Base-by-base conservation (phyloP, 2,113 vertebrate species). In the Nothocercus julius region DNA sequence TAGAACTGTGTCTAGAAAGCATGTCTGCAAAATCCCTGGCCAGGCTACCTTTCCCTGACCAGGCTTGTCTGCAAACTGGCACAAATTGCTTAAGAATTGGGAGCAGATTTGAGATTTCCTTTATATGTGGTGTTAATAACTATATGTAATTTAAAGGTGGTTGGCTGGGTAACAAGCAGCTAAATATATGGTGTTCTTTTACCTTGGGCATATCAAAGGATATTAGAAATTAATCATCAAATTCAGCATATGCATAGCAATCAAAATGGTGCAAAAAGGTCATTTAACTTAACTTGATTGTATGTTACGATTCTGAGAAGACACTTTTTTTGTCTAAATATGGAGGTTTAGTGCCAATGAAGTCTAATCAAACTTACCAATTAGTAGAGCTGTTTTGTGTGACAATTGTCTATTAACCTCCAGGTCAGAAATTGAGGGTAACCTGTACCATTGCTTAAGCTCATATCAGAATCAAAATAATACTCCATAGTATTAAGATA, bases 381-480 rank as follows among this genome's bases (percentile, higher is more conserved):
- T 96, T 96, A 92, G 89, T 70, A 73, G 82, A 89, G 76, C 80
- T 13, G 34, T 87, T 92, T 51, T 89, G 59, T 49, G 90, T 91
- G 82, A 96, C 94, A 96, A 95, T 88, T 95, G 94, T 90, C 93
- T 94, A 95, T 97, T 96, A 96, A 96, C 94, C 95, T 86, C 85
- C 59, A 91, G 92, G 85, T 95, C 38, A 93, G 87, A 94, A 91
- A 93, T 86, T 64, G 85, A 78, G 64, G 61, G 56, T 87, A 90
- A 92, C 85, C 64, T 51, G 38, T 83, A 56, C 85, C n/a, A 51
- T 67, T 84, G 42, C 82, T 91, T 85, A 53, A 89, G 61, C 56
- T 94, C 64, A 4, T 77, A 68, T 63, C 68, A 67, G 72, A 93
- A 25, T 70, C 73, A 44, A 45, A 86, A 2, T 87, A 81, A 84